Evolutionary conservation across 1,140 invertebrate species (phyloP), one percentile per base, ranked within the genome.

Genomic region (Conus ventricosus): DNA sequence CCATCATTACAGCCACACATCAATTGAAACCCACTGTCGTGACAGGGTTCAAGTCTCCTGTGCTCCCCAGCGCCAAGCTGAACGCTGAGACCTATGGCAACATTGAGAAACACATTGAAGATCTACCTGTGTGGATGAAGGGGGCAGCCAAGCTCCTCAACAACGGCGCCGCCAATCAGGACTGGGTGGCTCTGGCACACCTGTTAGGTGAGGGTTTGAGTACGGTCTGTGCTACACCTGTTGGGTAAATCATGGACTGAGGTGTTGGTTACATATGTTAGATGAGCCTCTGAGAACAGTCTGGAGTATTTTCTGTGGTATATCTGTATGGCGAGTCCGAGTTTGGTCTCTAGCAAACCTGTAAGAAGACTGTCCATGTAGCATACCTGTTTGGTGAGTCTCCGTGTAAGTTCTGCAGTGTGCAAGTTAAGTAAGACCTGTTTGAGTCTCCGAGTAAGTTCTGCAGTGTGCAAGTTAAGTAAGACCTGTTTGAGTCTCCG

Each of bases 141-240:
- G 92, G 93, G 89, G 95, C 94, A 54, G 95, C 95, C 25, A 95
- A 96, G 92, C 91, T 95, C 81, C 91, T 96, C 10, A 95, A 94
- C 88, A 91, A 90, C 57, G 94, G 92, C 5, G 87, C 91, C 82
- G 92, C 93, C 75, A 94, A 94, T 53, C 94, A 94, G 88, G 95
- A 95, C 91, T 96, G 95, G 95, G 90, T 93, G 10, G 92, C 95
- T 51, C 91, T 96, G 55, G 95, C 95, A 7, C 93, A 94, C 84
- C 91, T 93, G 27, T 91, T 95, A 71, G 95, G 95, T 95, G 87
- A 85, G 88, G 57, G 39, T 39, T 39, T 39, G 39, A 39, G 39
- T 39, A 39, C 39, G 39, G 25, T 11, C 53, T 39, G 80, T 80
- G 11, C 1, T 80, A 25, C 13, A 80, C 39, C 11, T 51, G 76